Conservation (phyloP, 2,888 invertebrate species). For the Syrphus vitripennis region DNA sequence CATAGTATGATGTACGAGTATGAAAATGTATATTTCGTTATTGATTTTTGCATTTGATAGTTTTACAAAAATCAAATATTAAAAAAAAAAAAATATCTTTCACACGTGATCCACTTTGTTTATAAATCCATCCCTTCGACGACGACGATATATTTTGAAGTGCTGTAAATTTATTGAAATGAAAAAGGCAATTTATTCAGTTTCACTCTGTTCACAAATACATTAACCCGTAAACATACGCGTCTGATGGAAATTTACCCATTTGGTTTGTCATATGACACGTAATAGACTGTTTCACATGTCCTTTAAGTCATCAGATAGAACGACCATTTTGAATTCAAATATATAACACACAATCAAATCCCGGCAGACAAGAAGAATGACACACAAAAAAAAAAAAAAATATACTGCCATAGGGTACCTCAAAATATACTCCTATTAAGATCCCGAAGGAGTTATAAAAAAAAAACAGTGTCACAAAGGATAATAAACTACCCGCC, state of each 20-base stretch:
- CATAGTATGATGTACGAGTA: neutral
- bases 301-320: conserved; percentile 13
- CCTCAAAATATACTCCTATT: neutral
- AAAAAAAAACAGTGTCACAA: conserved; percentile 28
- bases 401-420: neutral
- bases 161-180: conserved; percentile 41
- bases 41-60: neutral
- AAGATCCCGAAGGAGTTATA: neutral
- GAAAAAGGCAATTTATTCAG: conserved; percentile 26
- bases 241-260: conserved; percentile 19
- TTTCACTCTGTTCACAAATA: neutral
- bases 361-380: conserved; percentile 24
- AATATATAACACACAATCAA: conserved; percentile 44
- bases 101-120: neutral
- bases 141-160: conserved; percentile 8
- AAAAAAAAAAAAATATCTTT: neutral
- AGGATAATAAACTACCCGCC: conserved; percentile 49
- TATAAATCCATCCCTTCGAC: neutral
- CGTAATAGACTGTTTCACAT: conserved; percentile 11
- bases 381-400: neutral
- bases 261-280: conserved; percentile 3
- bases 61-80: neutral
- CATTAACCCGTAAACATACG: neutral
- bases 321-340: conserved; percentile 27
- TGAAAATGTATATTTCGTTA: neutral